A percentile compares a stretch with the other conserved stretches of the same genome.
phyloP scores from a whole-genome alignment of 2,888 invertebrate species.

The Panorpa germanica region DNA sequence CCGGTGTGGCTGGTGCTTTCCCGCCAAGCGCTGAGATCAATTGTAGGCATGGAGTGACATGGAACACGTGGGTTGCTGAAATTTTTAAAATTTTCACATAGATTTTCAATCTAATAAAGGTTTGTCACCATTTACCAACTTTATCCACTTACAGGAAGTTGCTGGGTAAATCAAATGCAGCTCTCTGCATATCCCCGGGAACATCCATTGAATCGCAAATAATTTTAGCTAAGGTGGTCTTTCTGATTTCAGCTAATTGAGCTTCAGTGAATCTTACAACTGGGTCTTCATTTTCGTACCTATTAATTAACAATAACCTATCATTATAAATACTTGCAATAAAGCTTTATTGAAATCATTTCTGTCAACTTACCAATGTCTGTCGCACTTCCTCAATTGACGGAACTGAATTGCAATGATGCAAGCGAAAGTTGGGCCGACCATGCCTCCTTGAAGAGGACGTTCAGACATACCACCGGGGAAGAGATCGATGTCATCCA shows the following conservation, averaged over 20 bases:
- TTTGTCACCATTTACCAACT: slow-evolving; percentile 2
- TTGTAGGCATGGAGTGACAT: slow-evolving; percentile 59
- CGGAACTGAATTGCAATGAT: slow-evolving; percentile 90
- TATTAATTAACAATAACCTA: slow-evolving; percentile 16
- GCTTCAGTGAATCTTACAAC: slow-evolving; percentile 63
- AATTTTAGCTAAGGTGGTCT: slow-evolving; percentile 66
- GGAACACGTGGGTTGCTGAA: slow-evolving; percentile 67
- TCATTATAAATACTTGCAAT: slow-evolving; percentile 6
- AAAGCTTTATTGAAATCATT: slow-evolving; percentile 4
- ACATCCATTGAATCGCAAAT: slow-evolving; percentile 82
- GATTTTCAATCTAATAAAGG: slow-evolving; percentile 1
- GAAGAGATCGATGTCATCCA: slow-evolving; percentile 82
- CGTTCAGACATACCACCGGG: slow-evolving; percentile 86
- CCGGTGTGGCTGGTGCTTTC: slow-evolving; percentile 60
- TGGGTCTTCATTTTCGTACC: slow-evolving; percentile 75
- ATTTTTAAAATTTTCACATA: slow-evolving; percentile 7
- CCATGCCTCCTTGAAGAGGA: slow-evolving; percentile 73
- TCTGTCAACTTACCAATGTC: slow-evolving; percentile 56
- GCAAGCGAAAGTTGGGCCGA: slow-evolving; percentile 89
- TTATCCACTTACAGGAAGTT: slow-evolving; percentile 53
- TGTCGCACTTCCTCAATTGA: slow-evolving; percentile 77
- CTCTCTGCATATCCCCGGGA: slow-evolving; percentile 69
- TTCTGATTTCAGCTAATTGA: slow-evolving; percentile 76
- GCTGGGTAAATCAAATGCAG: slow-evolving; percentile 78
- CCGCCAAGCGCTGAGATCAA: slow-evolving; percentile 70